Conservation (phyloP, 2,888 invertebrate genomes). For the Athalia rosae region DNA sequence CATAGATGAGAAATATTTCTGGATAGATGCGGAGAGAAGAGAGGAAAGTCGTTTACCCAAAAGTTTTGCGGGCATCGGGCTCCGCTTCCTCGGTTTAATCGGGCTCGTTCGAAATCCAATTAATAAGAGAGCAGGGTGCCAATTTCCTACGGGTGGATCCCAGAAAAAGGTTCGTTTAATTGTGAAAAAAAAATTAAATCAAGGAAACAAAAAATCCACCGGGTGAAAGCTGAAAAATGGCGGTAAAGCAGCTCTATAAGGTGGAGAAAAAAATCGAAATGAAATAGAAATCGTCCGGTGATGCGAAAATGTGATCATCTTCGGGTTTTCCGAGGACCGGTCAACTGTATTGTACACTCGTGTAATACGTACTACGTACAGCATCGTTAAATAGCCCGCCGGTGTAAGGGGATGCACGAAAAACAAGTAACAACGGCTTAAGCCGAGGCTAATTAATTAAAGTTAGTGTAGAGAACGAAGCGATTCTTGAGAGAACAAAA, state of each 20-base stretch:
- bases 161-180: constrained; percentile 22
- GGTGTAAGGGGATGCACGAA: too few relatives aligned
- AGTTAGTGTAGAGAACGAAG: background rate
- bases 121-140: constrained; percentile 37
- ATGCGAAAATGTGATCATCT: too few relatives aligned
- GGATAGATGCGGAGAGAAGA: background rate
- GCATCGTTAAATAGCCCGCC: too few relatives aligned
- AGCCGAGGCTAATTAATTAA: too few relatives aligned
- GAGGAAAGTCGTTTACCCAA: background rate
- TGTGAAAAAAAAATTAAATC: background rate
- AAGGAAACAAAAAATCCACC: background rate
- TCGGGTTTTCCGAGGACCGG: too few relatives aligned
- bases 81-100: constrained; percentile 27
- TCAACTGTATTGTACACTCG: too few relatives aligned
- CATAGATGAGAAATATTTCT: too few relatives aligned
- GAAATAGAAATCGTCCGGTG: too few relatives aligned
- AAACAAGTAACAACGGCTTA: too few relatives aligned
- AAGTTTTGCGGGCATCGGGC: constrained; percentile 8
- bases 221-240: background rate
- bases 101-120: constrained; percentile 31
- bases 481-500: constrained; percentile 26
- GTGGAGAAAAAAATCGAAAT: background rate
- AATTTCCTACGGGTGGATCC: background rate
- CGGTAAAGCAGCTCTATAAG: background rate
- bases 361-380: too few relatives aligned